Percentiles rank a stretch among this genome's conserved stretches.
These are phyloP conservation scores for Exaiptasia diaphana DNA, from an alignment of 64 coral and sea anemone species.

Conservation along the genomic window DNA sequence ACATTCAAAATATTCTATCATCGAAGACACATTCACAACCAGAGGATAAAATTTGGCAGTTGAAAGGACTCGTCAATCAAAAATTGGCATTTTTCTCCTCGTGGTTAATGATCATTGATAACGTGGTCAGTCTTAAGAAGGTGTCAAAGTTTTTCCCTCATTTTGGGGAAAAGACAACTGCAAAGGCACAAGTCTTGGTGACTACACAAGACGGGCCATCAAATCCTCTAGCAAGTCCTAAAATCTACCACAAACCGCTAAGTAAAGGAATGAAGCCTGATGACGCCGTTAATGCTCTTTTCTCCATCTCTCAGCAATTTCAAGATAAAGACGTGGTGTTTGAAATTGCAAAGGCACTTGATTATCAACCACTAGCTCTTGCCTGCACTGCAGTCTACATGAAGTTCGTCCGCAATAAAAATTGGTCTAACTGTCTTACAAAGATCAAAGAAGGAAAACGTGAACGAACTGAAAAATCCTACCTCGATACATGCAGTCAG, in stretches of 20 bases:
- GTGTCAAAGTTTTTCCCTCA: neutral
- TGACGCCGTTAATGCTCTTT: conserved; percentile 29
- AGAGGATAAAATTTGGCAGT: neutral
- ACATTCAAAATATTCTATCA: neutral
- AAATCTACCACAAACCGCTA: conserved; percentile 21
- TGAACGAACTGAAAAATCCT: conserved; percentile 18
- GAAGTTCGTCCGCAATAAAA: neutral
- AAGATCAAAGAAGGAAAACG: conserved; percentile 25
- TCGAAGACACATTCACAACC: neutral
- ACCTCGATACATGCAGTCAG: neutral
- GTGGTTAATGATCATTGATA: conserved; percentile 35
- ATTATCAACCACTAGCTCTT: conserved; percentile 47
- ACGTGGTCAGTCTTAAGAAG: neutral
- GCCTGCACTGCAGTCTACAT: conserved; percentile 62
- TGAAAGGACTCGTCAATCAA: neutral
- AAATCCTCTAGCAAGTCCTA: neutral
- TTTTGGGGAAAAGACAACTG: neutral
- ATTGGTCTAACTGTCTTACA: conserved; percentile 29
- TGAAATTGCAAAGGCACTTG: conserved; percentile 31
- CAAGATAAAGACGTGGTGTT: neutral
- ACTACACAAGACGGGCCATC: conserved; percentile 24
- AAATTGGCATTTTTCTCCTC: neutral
- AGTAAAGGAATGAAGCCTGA: conserved; percentile 37
- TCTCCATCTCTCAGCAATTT: conserved; percentile 1
- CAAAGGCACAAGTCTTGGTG: neutral